Evolutionary conservation across 2,797 vertebrate species (phyloP), one percentile per base, ranked within the genome.

Genomic region (Eurystomus glaucurus): DNA sequence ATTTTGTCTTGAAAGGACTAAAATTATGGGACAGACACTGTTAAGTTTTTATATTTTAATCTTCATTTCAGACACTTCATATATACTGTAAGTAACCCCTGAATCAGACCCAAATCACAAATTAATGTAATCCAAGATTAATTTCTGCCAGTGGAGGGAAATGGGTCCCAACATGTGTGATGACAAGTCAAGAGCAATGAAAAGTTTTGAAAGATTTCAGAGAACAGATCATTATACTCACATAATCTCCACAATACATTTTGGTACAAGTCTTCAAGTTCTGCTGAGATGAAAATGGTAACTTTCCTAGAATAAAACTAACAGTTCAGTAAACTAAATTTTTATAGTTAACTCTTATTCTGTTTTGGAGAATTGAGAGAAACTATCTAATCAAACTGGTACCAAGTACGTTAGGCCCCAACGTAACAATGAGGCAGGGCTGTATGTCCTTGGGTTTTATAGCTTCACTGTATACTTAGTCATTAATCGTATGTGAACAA

Each of bases 191-290:
- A 78, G 23, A 93, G 31, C 28, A 93, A 79, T 19, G 22, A 88
- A 80, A 83, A 83, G 2, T 64, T 85, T 58, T 60, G 33, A 66
- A 89, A 95, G 54, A 64, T 88, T 95, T 95, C 55, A 29, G 12
- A 92, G 72, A 96, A 88, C 23, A 60, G 57, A 26, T 26, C 35
- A n/a, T 94, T 91, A 51, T 98, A 98, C 98, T 98, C 77, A 98
- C 98, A 31, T 98, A 98, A 60, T 93, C 85, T 48, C 97, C 98
- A 14, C 96, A 95, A 64, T 97, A 98, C 98, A 98, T 98, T 93
- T 92, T 97, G 94, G 69, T 61, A 19, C 0, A n/a, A 71, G n/a
- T 74, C 66, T 79, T 84, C 84, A 78, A 29, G 20, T 94, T 96
- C 76, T n/a, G 45, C 46, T 77, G 31, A 64, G 69, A 85, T 50